Evolutionary conservation across 2,797 vertebrate genomes (phyloP), one percentile per base, ranked within the genome.

Genomic region (Columba guinea): DNA sequence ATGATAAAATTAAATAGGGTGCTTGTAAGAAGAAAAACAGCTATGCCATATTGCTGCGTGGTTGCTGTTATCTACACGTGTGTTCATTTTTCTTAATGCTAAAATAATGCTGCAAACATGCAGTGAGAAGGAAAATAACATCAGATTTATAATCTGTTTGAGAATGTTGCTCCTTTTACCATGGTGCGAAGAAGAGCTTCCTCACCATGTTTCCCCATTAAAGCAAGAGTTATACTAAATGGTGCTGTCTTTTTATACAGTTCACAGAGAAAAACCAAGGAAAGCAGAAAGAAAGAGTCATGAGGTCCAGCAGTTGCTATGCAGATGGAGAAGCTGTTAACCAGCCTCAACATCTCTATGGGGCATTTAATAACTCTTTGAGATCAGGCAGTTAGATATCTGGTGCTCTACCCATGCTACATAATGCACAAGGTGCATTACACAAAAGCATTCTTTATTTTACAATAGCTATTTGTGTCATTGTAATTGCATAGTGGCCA

Each of bases 151-250:
- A 91, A 83, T 89, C 94, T 93, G 87, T 87, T 95, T 14, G 4
- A 59, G 53, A 83, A 74, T 81, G 89, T 59, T 96, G 95, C 91
- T 96, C 93, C 94, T 95, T 96, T 96, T 86, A 88, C 73, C 23
- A 0, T 16, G 64, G 67, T 46, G 39, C 39, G 64, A 69, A 94
- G 55, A 90, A 32, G n/a, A 88, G 58, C 37, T 86, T 60, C 70
- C 49, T 59, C 11, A 2, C n/a, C 17, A 5, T n/a, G 9, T 83
- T 81, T 68, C 39, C 27, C 51, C 15, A 10, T 21, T 65, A 24
- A 76, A 85, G 9, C 37, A 63, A 44, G 28, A 60, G 5, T 35
- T 6, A 41, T n/a, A 17, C 46, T 63, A 74, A 93, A 78, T 83
- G 55, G 5, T 14, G 24, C 26, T 35, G 28, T 48, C 7, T 74